Evolutionary conservation across 2,888 invertebrate species (phyloP), one percentile per base, ranked within the genome.

Genomic region (Calliphora vomitoria): DNA sequence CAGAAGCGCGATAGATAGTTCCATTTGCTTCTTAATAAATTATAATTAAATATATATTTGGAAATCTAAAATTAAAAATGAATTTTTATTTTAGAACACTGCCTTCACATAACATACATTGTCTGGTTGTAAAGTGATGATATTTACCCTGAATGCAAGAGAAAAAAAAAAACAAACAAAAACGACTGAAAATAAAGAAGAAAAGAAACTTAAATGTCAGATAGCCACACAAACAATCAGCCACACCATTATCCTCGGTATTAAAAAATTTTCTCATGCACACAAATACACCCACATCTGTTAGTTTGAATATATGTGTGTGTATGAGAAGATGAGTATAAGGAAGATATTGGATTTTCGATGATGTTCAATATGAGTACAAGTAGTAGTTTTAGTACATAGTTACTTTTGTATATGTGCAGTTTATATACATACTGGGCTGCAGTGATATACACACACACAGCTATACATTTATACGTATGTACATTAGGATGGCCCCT

Each of bases 121-220:
- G 76, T 74, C 68, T 74, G 58, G 71, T 78, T 85, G 71, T 64
- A 76, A 81, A 85, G 38, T 82, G 71, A 85, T 85, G 76, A 85
- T 82, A 82, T 85, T 85, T 76, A 76, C 85, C 71, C 71, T 72
- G 76, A 85, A 85, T 76, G 58, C 76, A 85, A 53, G 62, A 69
- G 60, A n/a, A 15, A 13, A 64, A 71, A n/a, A 69, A 20, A 83
- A 55, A 58, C 6, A 53, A n/a, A 44, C 41, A 53, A 64, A 55
- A 55, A 53, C 25, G 35, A 60, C 44, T n/a, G 6, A 44, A 25
- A 72, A 4, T 47, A 38, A 53, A 68, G 20, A 69, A 68, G 82
- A 69, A 76, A 85, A 81, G 76, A 64, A 82, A 85, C 85, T 85
- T 76, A 72, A 82, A 85, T 81, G 81, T 84, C 86, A 88, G 83